Evolutionary conservation across 2,888 invertebrate species (phyloP).

Genomic region (Dioctria linearis): DNA sequence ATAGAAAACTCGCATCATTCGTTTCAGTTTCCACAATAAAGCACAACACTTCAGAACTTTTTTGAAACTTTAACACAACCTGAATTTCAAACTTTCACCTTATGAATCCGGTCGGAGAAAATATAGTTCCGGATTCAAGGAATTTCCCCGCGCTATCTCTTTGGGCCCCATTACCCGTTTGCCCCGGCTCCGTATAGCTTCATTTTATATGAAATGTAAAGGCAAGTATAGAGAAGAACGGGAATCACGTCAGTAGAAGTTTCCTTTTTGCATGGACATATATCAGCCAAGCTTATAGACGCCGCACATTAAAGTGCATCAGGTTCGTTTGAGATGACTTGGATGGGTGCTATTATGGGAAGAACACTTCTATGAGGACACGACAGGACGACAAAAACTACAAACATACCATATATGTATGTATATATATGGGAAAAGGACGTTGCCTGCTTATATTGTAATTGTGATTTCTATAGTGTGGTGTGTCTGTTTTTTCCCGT

Average conservation of each 20-base stretch:
- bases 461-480: slow-evolving; percentile 16
- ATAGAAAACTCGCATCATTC: not conserved
- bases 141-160: not conserved
- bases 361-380: not conserved
- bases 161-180: too few species aligned
- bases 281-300: slow-evolving; percentile 24
- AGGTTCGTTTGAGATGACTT: not conserved
- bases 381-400: slow-evolving; percentile 19
- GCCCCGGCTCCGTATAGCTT: not conserved
- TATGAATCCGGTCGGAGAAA: slow-evolving; percentile 11
- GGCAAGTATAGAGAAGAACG: slow-evolving; percentile 16
- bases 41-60: slow-evolving; percentile 47
- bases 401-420: too few species aligned
- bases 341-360: not conserved
- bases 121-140: slow-evolving; percentile 28
- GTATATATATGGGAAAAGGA: not conserved
- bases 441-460: not conserved
- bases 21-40: slow-evolving; percentile 30
- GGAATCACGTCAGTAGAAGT: slow-evolving; percentile 18
- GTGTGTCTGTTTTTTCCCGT: not conserved
- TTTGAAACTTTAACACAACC: slow-evolving; percentile 33
- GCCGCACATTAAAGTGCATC: slow-evolving; percentile 16
- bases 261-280: slow-evolving; percentile 4
- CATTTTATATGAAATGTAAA: slow-evolving; percentile 1
- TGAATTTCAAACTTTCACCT: slow-evolving; percentile 45